Base-by-base conservation (phyloP, 2,797 vertebrate species). In the Rhinoraja longicauda region DNA sequence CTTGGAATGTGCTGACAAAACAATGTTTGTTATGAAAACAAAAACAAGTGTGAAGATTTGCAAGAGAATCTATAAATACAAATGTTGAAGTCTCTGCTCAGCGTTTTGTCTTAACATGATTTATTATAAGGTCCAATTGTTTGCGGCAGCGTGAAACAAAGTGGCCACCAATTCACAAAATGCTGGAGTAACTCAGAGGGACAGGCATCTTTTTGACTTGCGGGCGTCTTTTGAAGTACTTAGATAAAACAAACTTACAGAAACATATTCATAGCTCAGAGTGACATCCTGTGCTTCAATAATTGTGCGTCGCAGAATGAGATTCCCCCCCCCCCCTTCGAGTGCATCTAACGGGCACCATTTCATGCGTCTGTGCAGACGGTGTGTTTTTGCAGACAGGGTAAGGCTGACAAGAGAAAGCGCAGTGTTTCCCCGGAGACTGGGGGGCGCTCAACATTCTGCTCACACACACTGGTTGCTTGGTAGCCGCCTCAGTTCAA, bases 401-500 rank as follows among this genome's bases (percentile, higher is more conserved):
- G 29, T n/a, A 32, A 36, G 10, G 76, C n/a, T 10, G 76, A 77
- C 76, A 17, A 77, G 79, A 57, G 79, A 57, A 8, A 26, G 79
- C 19, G 21, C 7, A 19, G n/a, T 26, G 90, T 91, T 91, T 39
- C 67, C 90, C 39, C 19, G 67, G 67, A 73, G 67, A 91, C 64
- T n/a, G 0, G 4, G 90, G 36, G 67, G 64, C 73, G 67, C 70
- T 72, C 67, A 39, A 39, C 26, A 70, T 90, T 72, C 90, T 72
- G 86, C 70, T 90, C 62, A 73, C 90, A 91, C 36, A 9, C 70
- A 29, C 90, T 26, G 67, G 90, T 39, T 73, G 90, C 36, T 29
- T 73, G 57, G 86, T 36, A 36, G 59, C 86, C 32, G 62, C 17
- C 32, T 10, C n/a, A 36, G 67, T 53, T 3, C 21, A 72, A 15